A percentile compares a stretch with the other conserved stretches of the same genome.
phyloP scores from a whole-genome alignment of 2,113 vertebrate species.

The Cariama cristata region DNA sequence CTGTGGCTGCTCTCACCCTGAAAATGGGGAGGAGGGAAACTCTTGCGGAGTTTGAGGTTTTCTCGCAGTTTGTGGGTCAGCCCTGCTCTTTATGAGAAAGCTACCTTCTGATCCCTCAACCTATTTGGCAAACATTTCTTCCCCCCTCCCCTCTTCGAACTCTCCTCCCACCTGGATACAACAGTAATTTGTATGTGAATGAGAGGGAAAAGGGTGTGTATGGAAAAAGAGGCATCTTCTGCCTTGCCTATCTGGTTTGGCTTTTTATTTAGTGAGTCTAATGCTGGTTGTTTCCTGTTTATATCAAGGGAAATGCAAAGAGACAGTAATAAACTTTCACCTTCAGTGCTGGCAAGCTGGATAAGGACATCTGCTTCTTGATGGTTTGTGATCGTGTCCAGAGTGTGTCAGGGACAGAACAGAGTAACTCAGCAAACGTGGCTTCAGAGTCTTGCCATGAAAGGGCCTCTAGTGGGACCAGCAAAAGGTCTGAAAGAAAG shows the following conservation, averaged over 20 bases:
- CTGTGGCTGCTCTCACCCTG: constrained; percentile 45
- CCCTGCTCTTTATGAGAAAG: constrained; percentile 56
- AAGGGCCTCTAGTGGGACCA: neutral
- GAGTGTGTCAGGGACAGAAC: neutral
- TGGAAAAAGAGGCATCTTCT: constrained; percentile 53
- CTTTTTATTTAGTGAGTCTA: constrained; percentile 15
- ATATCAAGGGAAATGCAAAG: constrained; percentile 31
- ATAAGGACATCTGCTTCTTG: neutral
- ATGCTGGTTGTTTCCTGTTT: constrained; percentile 51
- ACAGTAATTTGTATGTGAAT: constrained; percentile 62
- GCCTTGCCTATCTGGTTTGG: constrained; percentile 45
- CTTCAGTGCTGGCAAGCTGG: constrained; percentile 33
- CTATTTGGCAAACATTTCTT: constrained; percentile 47
- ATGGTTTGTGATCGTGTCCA: neutral
- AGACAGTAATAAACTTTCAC: constrained; percentile 52
- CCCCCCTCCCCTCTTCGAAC: neutral
- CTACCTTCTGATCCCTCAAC: constrained; percentile 64
- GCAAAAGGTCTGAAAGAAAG: neutral
- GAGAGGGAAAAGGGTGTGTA: constrained; percentile 52
- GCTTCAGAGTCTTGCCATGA: neutral
- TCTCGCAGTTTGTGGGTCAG: constrained; percentile 64
- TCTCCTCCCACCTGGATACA: constrained; percentile 64
- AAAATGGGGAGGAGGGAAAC: constrained; percentile 22
- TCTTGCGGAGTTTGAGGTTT: constrained; percentile 57
- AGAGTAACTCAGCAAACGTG: neutral